Percentiles rank a stretch among this genome's conserved stretches.
These are phyloP conservation scores for Chlorocebus sabaeus DNA, from an alignment of 2,113 vertebrate genomes.

Conservation along the genomic window DNA sequence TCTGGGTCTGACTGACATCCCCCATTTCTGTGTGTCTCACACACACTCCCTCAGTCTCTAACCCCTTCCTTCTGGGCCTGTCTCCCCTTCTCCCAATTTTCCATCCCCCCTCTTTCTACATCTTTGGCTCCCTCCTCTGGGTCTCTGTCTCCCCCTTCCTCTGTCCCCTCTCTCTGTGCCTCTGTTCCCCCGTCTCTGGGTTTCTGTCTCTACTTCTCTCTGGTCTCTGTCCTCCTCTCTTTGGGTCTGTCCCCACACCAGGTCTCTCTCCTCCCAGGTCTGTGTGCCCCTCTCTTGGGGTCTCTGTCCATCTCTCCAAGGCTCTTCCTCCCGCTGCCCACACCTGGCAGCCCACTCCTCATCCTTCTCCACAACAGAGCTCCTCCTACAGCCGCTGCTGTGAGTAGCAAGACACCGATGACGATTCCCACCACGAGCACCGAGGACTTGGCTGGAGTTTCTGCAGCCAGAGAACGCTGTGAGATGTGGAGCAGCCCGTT, in stretches of 20 bases:
- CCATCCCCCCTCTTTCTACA: background rate
- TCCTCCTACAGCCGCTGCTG: background rate
- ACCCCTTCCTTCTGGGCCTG: background rate
- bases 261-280: no score
- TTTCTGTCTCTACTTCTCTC: background rate
- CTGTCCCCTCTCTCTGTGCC: background rate
- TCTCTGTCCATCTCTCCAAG: background rate
- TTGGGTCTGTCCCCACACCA: background rate
- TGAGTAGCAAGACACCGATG: background rate
- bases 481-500: background rate
- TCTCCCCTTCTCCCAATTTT: background rate
- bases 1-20: background rate
- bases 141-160: background rate
- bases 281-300: background rate
- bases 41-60: background rate
- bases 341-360: constrained; percentile 54
- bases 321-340: background rate
- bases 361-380: constrained; percentile 60
- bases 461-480: constrained; percentile 46
- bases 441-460: background rate
- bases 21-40: background rate
- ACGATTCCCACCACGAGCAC: constrained; percentile 1
- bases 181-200: background rate
- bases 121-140: background rate
- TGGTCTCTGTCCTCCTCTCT: background rate